A percentile compares a stretch with the other conserved stretches of the same genome.
phyloP scores from a whole-genome alignment of 2,888 invertebrate genomes.

The Aspidiotus rigidus region DNA sequence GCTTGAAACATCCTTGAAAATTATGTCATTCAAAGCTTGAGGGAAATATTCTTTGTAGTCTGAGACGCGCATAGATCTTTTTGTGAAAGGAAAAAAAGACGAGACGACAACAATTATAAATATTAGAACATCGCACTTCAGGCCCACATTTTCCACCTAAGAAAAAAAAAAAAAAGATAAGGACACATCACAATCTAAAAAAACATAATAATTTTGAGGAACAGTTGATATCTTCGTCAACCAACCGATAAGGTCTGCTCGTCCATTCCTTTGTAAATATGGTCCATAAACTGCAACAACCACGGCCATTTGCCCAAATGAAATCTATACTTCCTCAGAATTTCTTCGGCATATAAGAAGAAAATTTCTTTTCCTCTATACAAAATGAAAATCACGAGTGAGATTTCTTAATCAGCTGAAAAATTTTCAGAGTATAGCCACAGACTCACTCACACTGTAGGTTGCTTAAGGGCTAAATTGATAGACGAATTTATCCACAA shows the following conservation, averaged over 20 bases:
- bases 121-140: neutral
- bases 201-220: neutral
- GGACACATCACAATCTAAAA: no score
- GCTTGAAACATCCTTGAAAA: neutral
- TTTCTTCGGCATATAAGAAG: neutral
- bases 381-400: neutral
- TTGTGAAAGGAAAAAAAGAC: neutral
- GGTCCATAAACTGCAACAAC: constrained; percentile 11
- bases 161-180: neutral
- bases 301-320: constrained; percentile 6
- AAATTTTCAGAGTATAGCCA: no score
- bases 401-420: no score
- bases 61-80: neutral
- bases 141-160: neutral
- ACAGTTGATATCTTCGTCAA: no score
- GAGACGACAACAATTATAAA: constrained; percentile 5
- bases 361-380: neutral
- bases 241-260: neutral
- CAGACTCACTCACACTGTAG: no score
- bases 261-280: constrained; percentile 7
- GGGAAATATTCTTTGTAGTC: constrained; percentile 13
- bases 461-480: no score
- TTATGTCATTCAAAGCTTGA: constrained; percentile 10
- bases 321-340: constrained; percentile 9
- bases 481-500: neutral